Conservation (phyloP, 2,888 invertebrate species). For the Dynastes grantii region DNA sequence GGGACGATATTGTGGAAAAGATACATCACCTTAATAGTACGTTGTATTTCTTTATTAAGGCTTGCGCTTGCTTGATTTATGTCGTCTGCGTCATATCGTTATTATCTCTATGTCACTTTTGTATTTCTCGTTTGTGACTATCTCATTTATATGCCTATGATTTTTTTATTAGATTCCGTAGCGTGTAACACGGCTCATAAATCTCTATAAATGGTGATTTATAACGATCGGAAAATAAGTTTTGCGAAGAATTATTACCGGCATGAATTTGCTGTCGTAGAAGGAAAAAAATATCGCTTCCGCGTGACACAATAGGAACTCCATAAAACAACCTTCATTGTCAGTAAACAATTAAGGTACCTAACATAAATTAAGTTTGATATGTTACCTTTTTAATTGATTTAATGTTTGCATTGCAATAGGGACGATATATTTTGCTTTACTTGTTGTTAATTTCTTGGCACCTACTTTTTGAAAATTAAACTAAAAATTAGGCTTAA, state of each 20-base stretch:
- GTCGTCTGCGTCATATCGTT: neutral
- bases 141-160: conserved; percentile 8
- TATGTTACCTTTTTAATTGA: neutral
- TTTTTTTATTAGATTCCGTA: conserved; percentile 25
- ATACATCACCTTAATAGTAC: no score
- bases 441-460: no score
- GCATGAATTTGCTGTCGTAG: conserved; percentile 1
- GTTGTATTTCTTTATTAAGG: conserved; percentile 5
- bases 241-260: conserved; percentile 25
- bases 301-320: conserved; percentile 3
- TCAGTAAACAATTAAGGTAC: neutral
- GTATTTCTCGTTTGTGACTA: conserved; percentile 4
- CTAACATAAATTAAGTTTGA: conserved; percentile 4
- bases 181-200: conserved; percentile 7
- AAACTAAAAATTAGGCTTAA: no score
- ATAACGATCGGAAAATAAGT: conserved; percentile 40
- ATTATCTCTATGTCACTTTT: neutral
- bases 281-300: conserved; percentile 25
- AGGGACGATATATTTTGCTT: no score
- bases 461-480: no score
- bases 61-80: neutral
- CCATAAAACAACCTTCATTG: conserved; percentile 9
- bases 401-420: no score
- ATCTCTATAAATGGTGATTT: conserved; percentile 37
- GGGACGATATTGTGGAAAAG: no score